Conservation (phyloP, 1,140 invertebrate genomes). For the Drosophila obscura region DNA sequence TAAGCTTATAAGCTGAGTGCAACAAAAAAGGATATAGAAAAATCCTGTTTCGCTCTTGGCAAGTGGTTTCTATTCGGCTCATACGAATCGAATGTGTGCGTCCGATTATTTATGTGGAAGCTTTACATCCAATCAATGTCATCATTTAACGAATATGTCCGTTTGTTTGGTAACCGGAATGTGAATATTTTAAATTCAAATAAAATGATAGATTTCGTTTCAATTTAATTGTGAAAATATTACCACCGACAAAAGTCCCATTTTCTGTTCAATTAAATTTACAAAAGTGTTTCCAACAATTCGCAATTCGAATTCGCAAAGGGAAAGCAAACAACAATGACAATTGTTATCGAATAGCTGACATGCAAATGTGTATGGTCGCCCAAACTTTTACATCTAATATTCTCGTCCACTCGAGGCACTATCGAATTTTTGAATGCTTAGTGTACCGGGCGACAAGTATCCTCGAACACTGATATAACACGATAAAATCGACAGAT, state of each 20-base stretch:
- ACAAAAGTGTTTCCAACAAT: slow-evolving; percentile 31
- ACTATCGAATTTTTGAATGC: slow-evolving; percentile 71
- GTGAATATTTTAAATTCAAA: slow-evolving; percentile 16
- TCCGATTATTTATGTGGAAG: too few relatives aligned
- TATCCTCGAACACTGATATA: slow-evolving; percentile 62
- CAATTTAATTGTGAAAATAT: slow-evolving; percentile 27
- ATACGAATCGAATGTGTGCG: too few relatives aligned
- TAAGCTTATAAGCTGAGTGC: too few relatives aligned
- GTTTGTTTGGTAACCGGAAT: neutral
- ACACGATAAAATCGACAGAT: slow-evolving; percentile 70
- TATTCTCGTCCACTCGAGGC: slow-evolving; percentile 56
- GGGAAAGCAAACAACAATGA: slow-evolving; percentile 30
- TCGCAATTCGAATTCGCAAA: neutral
- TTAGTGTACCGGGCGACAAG: slow-evolving; percentile 50
- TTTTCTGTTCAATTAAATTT: slow-evolving; percentile 40
- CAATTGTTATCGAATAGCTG: slow-evolving; percentile 50
- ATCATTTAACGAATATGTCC: too few relatives aligned
- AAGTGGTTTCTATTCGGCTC: too few relatives aligned
- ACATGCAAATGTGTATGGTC: slow-evolving; percentile 45
- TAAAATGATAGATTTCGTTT: slow-evolving; percentile 17
- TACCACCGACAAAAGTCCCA: slow-evolving; percentile 13
- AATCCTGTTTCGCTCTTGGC: too few relatives aligned
- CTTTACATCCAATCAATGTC: too few relatives aligned
- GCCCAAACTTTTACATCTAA: slow-evolving; percentile 33
- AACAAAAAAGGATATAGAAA: too few relatives aligned